Evolutionary conservation across 2,113 vertebrate genomes (phyloP), one percentile per base, ranked within the genome.

Genomic region (Probosciger aterrimus): DNA sequence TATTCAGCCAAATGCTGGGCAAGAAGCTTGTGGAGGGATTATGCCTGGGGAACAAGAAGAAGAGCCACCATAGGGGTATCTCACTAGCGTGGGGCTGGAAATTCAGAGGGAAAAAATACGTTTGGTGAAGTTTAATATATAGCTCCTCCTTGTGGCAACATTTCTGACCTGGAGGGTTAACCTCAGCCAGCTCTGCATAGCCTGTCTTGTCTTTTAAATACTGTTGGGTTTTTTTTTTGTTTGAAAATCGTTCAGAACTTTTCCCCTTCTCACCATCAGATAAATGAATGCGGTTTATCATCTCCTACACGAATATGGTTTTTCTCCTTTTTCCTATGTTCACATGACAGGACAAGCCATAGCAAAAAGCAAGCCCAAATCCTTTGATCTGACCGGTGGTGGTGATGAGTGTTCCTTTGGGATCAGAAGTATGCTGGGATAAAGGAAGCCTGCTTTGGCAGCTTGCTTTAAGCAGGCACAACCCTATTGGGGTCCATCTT

Each of bases 121-220:
- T 82, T 53, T 80, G 31, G 3, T 69, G 35, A 43, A 46, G 6
- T 59, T 88, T 88, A 47, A 84, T 43, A 35, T 18, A 19, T 43
- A 90, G 85, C 80, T 94, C 77, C 76, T 97, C 86, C 95, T 60
- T 86, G 90, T 88, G 90, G 73, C 33, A 33, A n/a, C 41, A 24
- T 39, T 37, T 80, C 50, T 90, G 50, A 63, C 31, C n/a, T 50
- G 64, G 39, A 67, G 18, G 4, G 14, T 84, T 47, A 81, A 5
- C 14, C 13, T 83, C 50, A 83, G 23, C 43, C 55, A 46, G 5
- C 15, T 39, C 28, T 41, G 70, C 44, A 4, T 11, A 28, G 12
- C 23, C 35, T 31, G 31, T 27, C 50, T 14, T 6, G 2, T 18
- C 37, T 68, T 89, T 46, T 53, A 74, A 89, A 78, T 10, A 37